Evolutionary conservation across 1,140 invertebrate species (phyloP), one percentile per base, ranked within the genome.

Genomic region (Rhysida immarginata): DNA sequence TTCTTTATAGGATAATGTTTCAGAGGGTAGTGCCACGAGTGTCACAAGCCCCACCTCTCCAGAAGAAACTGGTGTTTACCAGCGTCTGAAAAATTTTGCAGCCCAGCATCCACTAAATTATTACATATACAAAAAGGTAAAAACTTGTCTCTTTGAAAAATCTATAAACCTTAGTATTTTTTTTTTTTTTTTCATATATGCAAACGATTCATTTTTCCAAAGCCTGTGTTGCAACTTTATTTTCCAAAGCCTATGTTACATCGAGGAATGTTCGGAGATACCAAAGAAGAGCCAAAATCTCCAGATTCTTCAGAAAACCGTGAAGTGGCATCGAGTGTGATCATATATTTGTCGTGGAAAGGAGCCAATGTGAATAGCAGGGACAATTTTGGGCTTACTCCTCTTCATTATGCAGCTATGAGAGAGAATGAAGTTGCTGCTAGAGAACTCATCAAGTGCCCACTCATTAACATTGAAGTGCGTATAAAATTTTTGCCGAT

Each of bases 351-450:
- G 11, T 62, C 74, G n/a, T 61, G 62, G 26, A 61, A 63, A 48
- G 68, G 70, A 18, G 72, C 71, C 5, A 60, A 69, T 46, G 64
- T 73, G 18, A 73, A 74, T 60, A 62, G 62, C 35, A 50, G 60
- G 23, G 73, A 75, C 58, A 64, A 63, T 5, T 73, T 73, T 62
- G 71, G 68, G 3, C 64, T 70, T 54, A 74, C 73, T 2, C 69
- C 73, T 0, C 62, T 75, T 1, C 73, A 75, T 59, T 74, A 68
- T 61, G 71, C 72, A 26, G 71, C 71, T 26, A 74, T 74, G 70
- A 64, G 73, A 61, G 72, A 69, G 11, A 74, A 74, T 59, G 68
- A 68, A 57, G 57, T 67, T 2, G 73, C 70, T n/a, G 63, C 66
- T 16, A 61, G 58, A 25, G 66, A 72, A 43, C 62, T 74, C 1